Percentiles rank a stretch among this genome's conserved stretches.
These are phyloP conservation scores for Cheilosia vernalis DNA, from an alignment of 2,888 invertebrate species.

Conservation along the genomic window DNA sequence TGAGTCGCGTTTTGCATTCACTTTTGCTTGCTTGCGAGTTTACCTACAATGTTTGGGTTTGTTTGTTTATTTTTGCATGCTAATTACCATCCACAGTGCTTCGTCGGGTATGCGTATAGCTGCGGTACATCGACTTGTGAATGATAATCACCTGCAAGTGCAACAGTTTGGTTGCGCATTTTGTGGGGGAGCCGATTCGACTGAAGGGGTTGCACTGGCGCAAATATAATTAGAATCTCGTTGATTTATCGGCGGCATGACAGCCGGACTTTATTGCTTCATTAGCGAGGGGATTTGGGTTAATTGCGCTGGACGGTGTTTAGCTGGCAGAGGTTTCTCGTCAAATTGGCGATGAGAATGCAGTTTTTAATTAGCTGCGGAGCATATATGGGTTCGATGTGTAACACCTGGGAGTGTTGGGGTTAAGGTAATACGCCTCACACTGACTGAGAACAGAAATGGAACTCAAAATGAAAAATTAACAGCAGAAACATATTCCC, in stretches of 20 bases:
- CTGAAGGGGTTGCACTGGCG: constrained; percentile 12
- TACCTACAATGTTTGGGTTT: neutral
- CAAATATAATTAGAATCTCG: constrained; percentile 6
- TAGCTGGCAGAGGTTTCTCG: too few relatives aligned
- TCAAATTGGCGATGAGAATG: too few relatives aligned
- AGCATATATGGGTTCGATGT: too few relatives aligned
- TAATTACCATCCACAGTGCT: neutral
- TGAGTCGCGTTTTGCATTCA: constrained; percentile 70
- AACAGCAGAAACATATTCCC: too few relatives aligned
- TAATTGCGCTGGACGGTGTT: too few relatives aligned
- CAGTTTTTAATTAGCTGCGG: too few relatives aligned
- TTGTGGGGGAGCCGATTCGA: constrained; percentile 13
- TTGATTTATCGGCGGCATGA: neutral
- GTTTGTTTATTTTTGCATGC: constrained; percentile 50
- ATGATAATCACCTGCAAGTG: constrained; percentile 48
- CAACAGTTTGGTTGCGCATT: constrained; percentile 45
- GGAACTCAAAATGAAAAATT: too few relatives aligned
- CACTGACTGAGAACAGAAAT: too few relatives aligned
- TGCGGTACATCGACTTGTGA: constrained; percentile 13
- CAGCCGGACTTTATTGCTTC: constrained; percentile 9
- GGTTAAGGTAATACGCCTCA: too few relatives aligned
- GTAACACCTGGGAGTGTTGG: too few relatives aligned
- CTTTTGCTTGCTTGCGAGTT: constrained; percentile 20
- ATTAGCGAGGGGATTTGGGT: too few relatives aligned
- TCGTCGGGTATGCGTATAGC: constrained; percentile 22